phyloP scores from a whole-genome alignment of 1,140 invertebrate genomes.

The Aphelinus atriplicis region DNA sequence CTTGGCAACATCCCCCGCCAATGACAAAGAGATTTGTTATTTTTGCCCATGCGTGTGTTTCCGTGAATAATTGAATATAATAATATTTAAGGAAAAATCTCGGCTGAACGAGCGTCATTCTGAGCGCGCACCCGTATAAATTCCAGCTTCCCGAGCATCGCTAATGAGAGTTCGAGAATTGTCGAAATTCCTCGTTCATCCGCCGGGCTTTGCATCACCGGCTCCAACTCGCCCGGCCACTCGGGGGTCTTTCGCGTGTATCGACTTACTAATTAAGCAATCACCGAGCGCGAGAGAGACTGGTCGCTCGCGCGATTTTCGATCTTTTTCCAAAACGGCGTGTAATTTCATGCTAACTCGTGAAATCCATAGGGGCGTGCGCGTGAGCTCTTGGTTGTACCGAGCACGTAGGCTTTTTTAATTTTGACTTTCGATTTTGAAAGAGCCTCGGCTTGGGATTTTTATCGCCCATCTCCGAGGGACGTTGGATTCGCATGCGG shows the following conservation, averaged over 20 bases:
- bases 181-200: background rate
- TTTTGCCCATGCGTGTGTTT: background rate
- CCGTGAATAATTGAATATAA: too few species aligned
- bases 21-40: slow-evolving; percentile 4
- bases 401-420: too few species aligned
- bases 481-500: too few species aligned
- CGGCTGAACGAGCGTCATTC: background rate
- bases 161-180: slow-evolving; percentile 7
- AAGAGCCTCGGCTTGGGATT: too few species aligned
- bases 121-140: background rate
- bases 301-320: background rate
- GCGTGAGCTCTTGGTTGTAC: too few species aligned
- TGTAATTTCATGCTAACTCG: slow-evolving; percentile 26
- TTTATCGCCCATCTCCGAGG: too few species aligned
- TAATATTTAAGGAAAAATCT: background rate
- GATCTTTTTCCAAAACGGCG: slow-evolving; percentile 1
- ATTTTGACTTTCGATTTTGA: too few species aligned
- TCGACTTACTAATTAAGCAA: slow-evolving; percentile 31
- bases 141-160: slow-evolving; percentile 1
- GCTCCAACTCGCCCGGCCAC: background rate
- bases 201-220: slow-evolving; percentile 5
- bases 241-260: background rate
- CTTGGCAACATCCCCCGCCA: background rate
- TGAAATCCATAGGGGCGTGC: slow-evolving; percentile 13
- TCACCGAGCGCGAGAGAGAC: background rate